These are phyloP conservation scores for Hybos culiciformis DNA, from an alignment of 2,888 invertebrate species.

Conservation along the genomic window DNA sequence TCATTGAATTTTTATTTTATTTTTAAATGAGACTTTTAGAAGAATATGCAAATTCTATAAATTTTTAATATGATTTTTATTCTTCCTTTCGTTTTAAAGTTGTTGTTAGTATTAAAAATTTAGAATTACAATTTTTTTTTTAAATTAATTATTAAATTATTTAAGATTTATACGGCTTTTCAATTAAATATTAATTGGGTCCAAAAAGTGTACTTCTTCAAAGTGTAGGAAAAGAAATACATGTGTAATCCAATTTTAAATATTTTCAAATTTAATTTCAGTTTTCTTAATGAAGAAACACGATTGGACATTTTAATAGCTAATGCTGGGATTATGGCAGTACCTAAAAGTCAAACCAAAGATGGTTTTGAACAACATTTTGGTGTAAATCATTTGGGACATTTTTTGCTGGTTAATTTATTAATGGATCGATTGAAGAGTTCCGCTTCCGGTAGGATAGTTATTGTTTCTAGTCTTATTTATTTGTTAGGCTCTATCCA, in stretches of 20 bases:
- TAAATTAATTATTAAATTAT: no score
- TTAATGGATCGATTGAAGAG: slow-evolving; percentile 40
- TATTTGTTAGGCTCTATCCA: slow-evolving; percentile 51
- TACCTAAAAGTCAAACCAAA: slow-evolving; percentile 35
- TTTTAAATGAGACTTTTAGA: no score
- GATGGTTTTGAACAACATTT: slow-evolving; percentile 45
- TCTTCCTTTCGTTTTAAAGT: no score
- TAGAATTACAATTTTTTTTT: no score
- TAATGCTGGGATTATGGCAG: slow-evolving; percentile 42
- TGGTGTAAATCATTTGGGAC: slow-evolving; percentile 46
- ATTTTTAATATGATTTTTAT: no score
- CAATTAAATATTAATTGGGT: no score
- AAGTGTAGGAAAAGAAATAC: no score
- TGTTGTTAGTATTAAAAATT: no score
- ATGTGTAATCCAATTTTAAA: no score
- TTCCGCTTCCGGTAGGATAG: slow-evolving; percentile 58
- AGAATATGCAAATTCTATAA: no score
- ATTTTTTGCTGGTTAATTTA: slow-evolving; percentile 46
- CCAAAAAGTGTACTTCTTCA: no score
- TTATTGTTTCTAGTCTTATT: slow-evolving; percentile 58
- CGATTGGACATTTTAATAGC: slow-evolving; percentile 42
- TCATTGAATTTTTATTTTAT: no score
- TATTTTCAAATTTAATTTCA: slow-evolving; percentile 18
- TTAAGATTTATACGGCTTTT: not conserved
- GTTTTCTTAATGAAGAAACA: slow-evolving; percentile 34